Conservation (phyloP, 2,888 invertebrate genomes). For the Agriotes lineatus region DNA sequence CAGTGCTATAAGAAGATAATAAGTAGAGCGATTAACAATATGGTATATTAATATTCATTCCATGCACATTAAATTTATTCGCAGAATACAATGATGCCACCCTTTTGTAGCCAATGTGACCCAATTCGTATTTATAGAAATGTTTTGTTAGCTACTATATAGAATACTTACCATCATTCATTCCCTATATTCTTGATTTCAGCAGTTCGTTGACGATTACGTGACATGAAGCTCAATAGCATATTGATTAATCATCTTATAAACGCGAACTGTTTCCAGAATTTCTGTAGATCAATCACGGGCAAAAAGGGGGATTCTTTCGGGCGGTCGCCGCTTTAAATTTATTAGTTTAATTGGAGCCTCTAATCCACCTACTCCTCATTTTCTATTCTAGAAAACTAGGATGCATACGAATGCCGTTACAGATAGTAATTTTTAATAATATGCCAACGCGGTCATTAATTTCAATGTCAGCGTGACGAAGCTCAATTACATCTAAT, state of each 20-base stretch:
- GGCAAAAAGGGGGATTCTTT: too few relatives aligned
- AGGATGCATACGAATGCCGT: not conserved
- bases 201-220: conserved; percentile 13
- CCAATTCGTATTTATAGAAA: conserved; percentile 11
- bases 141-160: not conserved
- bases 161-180: conserved; percentile 11
- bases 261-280: conserved; percentile 7
- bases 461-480: conserved; percentile 10
- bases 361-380: too few relatives aligned
- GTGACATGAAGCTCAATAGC: conserved; percentile 12
- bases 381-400: not conserved
- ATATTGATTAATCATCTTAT: conserved; percentile 14
- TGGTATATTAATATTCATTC: too few relatives aligned
- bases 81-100: not conserved
- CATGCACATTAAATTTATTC: too few relatives aligned
- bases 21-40: too few relatives aligned
- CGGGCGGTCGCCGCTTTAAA: too few relatives aligned
- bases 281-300: not conserved
- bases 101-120: conserved; percentile 6
- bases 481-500: conserved; percentile 9
- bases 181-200: conserved; percentile 13
- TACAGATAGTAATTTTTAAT: not conserved
- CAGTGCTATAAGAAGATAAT: too few relatives aligned
- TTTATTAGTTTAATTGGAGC: too few relatives aligned
- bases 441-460: not conserved